Percentiles rank a stretch among this genome's conserved stretches.
These are phyloP conservation scores for Eurytoma californica DNA, from an alignment of 2,888 invertebrate species.

Conservation along the genomic window DNA sequence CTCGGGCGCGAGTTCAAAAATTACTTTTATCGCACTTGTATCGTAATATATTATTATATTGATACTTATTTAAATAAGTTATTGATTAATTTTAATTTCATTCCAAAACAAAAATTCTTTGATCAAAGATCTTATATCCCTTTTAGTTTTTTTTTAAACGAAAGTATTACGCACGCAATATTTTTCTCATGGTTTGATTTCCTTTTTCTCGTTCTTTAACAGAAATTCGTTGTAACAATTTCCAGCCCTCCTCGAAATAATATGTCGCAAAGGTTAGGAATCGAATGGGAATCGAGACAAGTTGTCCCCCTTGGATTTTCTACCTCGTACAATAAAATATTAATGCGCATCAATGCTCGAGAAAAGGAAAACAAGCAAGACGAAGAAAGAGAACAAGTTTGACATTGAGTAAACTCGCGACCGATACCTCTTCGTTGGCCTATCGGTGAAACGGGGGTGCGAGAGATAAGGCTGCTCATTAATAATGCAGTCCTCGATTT, in stretches of 20 bases:
- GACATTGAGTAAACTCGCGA: conserved; percentile 37
- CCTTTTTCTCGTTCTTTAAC: conserved; percentile 34
- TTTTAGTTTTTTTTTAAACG: too few species aligned
- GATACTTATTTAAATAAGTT: too few species aligned
- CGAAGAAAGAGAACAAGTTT: conserved; percentile 39
- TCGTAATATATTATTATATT: too few species aligned
- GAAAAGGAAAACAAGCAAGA: conserved; percentile 38
- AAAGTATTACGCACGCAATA: too few species aligned
- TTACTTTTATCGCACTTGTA: too few species aligned
- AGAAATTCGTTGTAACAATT: conserved; percentile 65
- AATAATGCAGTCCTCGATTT: conserved; percentile 71
- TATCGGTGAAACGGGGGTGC: conserved; percentile 22
- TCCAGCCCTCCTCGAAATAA: conserved; percentile 62
- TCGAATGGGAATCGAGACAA: conserved; percentile 45
- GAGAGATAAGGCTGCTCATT: conserved; percentile 59
- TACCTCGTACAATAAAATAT: conserved; percentile 62
- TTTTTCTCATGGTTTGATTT: conserved; percentile 44
- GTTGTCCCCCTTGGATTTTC: conserved; percentile 48
- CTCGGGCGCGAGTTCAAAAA: too few species aligned
- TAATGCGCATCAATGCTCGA: conserved; percentile 59
- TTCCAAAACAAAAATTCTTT: too few species aligned
- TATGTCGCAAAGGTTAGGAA: conserved; percentile 61
- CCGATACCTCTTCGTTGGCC: conserved; percentile 36
- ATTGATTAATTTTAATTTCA: too few species aligned
- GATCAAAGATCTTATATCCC: too few species aligned